A percentile compares a stretch with the other conserved stretches of the same genome.
phyloP scores from a whole-genome alignment of 2,113 vertebrate species.

The Gadus chalcogrammus region DNA sequence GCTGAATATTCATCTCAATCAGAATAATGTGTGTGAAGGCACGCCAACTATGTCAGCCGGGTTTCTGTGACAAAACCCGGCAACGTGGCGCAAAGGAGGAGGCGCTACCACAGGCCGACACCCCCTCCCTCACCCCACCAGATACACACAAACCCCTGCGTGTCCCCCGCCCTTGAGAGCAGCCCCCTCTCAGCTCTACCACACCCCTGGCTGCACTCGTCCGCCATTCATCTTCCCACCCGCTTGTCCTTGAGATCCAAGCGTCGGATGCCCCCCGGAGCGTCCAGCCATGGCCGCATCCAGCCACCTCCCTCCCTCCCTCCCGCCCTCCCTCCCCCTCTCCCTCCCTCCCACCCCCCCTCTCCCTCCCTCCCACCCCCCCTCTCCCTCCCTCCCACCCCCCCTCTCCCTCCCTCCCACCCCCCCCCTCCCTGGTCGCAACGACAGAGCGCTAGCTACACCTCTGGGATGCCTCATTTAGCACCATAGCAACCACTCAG shows the following conservation, averaged over 20 bases:
- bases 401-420: no score
- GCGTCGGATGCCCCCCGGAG: conserved; percentile 8
- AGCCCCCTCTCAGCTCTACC: neutral
- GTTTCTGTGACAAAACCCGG: no score
- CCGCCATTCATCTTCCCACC: conserved; percentile 21
- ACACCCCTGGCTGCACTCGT: neutral
- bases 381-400: no score
- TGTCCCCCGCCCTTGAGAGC: conserved; percentile 30
- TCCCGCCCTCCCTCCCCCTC: neutral
- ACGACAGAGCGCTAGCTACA: conserved; percentile 27
- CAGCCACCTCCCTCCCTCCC: no score
- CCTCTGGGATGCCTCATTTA: no score
- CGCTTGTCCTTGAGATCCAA: conserved; percentile 25
- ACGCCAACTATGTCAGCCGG: no score
- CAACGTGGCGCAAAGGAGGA: no score
- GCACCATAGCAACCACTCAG: conserved; percentile 4
- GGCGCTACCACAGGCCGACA: no score
- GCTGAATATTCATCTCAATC: no score
- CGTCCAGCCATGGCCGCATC: neutral
- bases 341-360: no score
- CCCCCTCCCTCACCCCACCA: neutral
- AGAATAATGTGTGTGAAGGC: no score
- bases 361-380: neutral
- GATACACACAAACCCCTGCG: neutral
- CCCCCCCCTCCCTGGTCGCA: conserved; percentile 5